These are phyloP conservation scores for Manacus vitellinus DNA, from an alignment of 2,113 vertebrate species.

Conservation along the genomic window DNA sequence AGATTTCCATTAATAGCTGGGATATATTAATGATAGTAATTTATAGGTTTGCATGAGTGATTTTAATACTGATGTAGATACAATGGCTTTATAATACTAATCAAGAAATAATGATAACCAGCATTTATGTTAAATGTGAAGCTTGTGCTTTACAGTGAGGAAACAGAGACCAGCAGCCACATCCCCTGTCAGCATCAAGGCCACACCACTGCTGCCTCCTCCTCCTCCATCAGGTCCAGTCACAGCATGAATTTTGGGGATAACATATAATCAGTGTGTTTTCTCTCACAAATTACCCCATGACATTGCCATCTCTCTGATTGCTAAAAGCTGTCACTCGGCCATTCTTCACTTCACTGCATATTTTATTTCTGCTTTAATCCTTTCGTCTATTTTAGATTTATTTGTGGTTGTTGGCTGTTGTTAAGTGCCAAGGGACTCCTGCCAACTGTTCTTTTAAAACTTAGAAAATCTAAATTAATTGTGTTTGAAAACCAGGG, in stretches of 20 bases:
- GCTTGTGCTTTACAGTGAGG: background rate
- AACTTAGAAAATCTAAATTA: background rate
- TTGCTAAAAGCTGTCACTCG: background rate
- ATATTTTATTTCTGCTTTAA: background rate
- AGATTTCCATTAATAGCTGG: background rate
- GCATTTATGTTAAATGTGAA: background rate
- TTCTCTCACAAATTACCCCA: background rate
- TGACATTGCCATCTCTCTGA: background rate
- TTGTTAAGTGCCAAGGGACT: background rate
- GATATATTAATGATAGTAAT: slow-evolving; percentile 6
- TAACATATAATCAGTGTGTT: background rate
- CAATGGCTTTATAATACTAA: background rate
- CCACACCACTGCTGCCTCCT: background rate
- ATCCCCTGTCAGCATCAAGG: rapidly evolving
- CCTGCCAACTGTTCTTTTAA: background rate
- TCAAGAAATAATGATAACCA: background rate
- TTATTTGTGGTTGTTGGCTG: background rate
- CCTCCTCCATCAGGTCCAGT: background rate
- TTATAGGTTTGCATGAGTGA: background rate
- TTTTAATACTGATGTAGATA: background rate
- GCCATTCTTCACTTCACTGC: background rate
- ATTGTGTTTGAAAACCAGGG: background rate
- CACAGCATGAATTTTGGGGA: background rate
- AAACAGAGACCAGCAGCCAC: background rate
- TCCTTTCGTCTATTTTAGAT: slow-evolving; percentile 9